Base-by-base conservation (phyloP, 2,888 invertebrate species). In the Andrena praecox region DNA sequence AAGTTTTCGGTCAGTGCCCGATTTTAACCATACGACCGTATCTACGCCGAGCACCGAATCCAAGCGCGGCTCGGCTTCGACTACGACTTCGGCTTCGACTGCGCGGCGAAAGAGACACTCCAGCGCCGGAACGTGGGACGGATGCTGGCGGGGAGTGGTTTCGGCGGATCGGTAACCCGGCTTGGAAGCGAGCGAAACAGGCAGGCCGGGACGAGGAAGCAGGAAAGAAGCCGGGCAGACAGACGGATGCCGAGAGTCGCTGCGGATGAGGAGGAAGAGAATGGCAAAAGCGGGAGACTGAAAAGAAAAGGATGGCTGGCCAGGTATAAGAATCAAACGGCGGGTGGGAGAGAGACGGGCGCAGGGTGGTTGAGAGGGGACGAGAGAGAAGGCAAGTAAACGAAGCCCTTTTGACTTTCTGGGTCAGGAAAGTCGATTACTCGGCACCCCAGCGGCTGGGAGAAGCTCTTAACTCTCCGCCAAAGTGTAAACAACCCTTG, bases 1-100 rank as follows among this genome's bases (percentile, higher is more conserved):
- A 91, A 91, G 89, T 91, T 91, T 90, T 91, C 90, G 90, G 91
- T 91, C 90, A 91, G 90, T 89, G 89, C 90, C 74, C 89, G 88
- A 89, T 90, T 91, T 90, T 88, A 90, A 90, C 89, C 90, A 85
- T 90, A 89, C 90, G 79, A 73, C 62, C 84, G 71, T 83, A 86
- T 82, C 82, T 78, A 68, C 29, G 60, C 50, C 29, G 64, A 31
- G 59, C 66, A 66, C 63, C 73, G 77, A 66, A 85, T 85, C 67
- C 82, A 82, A 77, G 84, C 72, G 62, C 72, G 82, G 83, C 80
- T 71, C 73, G 78, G 82, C 77, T 69, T 60, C 60, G 74, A 63
- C 79, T 71, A 12, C 67, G 81, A 84, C 77, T 75, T 72, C 69
- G 82, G 80, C 78, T 66, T 73, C 50, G 52, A 76, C 64, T 71